Evolutionary conservation across 2,888 invertebrate species (phyloP).

Genomic region (Acanthopleura granulata): DNA sequence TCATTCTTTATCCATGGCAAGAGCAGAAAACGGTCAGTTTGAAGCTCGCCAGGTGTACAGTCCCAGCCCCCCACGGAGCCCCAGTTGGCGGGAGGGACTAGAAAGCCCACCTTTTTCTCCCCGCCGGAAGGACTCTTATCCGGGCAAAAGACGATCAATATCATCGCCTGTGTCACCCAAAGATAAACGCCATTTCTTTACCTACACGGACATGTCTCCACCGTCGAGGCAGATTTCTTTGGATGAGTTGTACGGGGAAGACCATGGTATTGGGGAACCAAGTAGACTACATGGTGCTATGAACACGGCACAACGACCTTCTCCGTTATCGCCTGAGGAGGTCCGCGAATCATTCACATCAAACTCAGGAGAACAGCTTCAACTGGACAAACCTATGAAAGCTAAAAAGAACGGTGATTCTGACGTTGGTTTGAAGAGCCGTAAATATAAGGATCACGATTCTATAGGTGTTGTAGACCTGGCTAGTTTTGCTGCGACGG

Average conservation of each 20-base stretch:
- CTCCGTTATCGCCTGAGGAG: constrained; percentile 55
- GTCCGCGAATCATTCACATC: constrained; percentile 40
- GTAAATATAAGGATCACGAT: constrained; percentile 15
- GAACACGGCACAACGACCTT: constrained; percentile 41
- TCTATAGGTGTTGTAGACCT: constrained; percentile 52
- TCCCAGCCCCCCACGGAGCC: constrained; percentile 64
- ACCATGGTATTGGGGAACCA: not conserved
- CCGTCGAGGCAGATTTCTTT: constrained; percentile 50
- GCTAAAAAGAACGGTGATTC: not conserved
- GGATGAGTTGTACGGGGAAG: constrained; percentile 38
- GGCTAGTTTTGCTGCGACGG: constrained; percentile 67
- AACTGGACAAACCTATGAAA: constrained; percentile 40
- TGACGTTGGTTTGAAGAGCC: not conserved
- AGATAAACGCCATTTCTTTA: constrained; percentile 57
- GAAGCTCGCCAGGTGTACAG: constrained; percentile 34
- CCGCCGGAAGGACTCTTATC: constrained; percentile 58
- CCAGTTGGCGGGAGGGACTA: constrained; percentile 63
- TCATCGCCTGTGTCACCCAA: constrained; percentile 60
- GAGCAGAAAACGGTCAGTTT: constrained; percentile 13
- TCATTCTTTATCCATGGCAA: not conserved
- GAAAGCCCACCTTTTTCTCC: constrained; percentile 64
- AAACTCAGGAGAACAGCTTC: constrained; percentile 42
- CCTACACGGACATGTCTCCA: constrained; percentile 55
- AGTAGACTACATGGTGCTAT: constrained; percentile 5
- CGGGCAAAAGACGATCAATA: constrained; percentile 52